These are phyloP conservation scores for Disparrhopalites patrizii DNA, from an alignment of 2,888 invertebrate genomes.

Conservation along the genomic window DNA sequence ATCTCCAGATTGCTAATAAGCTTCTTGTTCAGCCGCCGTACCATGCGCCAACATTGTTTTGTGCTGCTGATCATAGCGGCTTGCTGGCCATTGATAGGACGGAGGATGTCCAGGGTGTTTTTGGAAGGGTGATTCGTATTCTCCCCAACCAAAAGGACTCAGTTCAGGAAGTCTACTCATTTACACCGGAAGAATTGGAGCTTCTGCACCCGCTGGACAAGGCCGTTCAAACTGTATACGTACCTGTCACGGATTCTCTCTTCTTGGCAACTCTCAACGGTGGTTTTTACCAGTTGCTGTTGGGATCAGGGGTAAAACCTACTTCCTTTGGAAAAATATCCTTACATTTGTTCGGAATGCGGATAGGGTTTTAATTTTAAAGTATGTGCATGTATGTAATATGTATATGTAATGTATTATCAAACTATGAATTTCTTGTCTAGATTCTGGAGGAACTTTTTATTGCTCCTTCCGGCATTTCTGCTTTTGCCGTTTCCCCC, in stretches of 20 bases:
- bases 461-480: conserved; percentile 42
- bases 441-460: conserved; percentile 40
- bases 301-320: conserved; percentile 19
- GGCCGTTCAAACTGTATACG: conserved; percentile 10
- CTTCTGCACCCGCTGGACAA: conserved; percentile 18
- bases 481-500: conserved; percentile 39
- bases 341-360: background rate
- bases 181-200: conserved; percentile 16
- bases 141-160: background rate
- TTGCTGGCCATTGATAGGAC: conserved; percentile 19
- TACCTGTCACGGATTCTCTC: conserved; percentile 2
- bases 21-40: conserved; percentile 1
- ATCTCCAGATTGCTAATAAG: conserved; percentile 35
- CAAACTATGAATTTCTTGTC: background rate
- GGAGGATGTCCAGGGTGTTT: background rate
- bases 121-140: conserved; percentile 1
- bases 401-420: background rate
- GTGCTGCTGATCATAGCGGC: conserved; percentile 36
- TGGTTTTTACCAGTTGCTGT: conserved; percentile 21
- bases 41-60: conserved; percentile 18
- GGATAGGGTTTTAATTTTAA: too few relatives aligned
- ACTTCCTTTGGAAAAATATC: too few relatives aligned
- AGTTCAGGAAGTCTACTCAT: conserved; percentile 3
- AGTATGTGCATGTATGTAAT: background rate
- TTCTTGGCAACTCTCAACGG: conserved; percentile 15